Conservation (phyloP, 2,888 invertebrate species). For the Dasypogon diadema region DNA sequence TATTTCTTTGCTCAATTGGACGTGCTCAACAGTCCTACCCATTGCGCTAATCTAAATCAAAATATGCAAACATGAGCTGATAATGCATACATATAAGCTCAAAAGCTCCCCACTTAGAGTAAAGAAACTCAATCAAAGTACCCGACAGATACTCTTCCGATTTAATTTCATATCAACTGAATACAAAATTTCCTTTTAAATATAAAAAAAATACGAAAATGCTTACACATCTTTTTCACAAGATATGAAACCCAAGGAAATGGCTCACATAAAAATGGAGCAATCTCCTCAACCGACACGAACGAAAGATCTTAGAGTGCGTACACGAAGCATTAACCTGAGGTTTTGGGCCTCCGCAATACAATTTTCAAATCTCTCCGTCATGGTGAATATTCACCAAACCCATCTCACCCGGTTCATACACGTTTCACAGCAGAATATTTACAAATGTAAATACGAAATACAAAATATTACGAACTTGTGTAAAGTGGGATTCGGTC, state of each 20-base stretch:
- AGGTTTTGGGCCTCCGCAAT: conserved; percentile 9
- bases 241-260: conserved; percentile 17
- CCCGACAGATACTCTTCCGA: conserved; percentile 19
- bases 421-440: conserved; percentile 40
- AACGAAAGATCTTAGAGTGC: background rate
- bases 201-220: conserved; percentile 9
- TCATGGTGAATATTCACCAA: conserved; percentile 22
- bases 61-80: too few species aligned
- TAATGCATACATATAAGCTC: too few species aligned
- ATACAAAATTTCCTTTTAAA: conserved; percentile 29
- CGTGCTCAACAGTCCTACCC: too few species aligned
- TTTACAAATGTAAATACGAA: conserved; percentile 50
- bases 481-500: conserved; percentile 48
- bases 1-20: too few species aligned
- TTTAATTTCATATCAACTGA: conserved; percentile 39
- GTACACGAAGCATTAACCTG: conserved; percentile 31
- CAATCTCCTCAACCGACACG: conserved; percentile 22
- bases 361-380: conserved; percentile 28
- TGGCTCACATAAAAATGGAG: conserved; percentile 30
- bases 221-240: background rate
- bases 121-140: background rate
- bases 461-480: conserved; percentile 50
- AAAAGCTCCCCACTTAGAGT: background rate
- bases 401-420: conserved; percentile 34
- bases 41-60: too few species aligned